Base-by-base conservation (phyloP, 1,140 invertebrate genomes). In the Bombus soroeensis region DNA sequence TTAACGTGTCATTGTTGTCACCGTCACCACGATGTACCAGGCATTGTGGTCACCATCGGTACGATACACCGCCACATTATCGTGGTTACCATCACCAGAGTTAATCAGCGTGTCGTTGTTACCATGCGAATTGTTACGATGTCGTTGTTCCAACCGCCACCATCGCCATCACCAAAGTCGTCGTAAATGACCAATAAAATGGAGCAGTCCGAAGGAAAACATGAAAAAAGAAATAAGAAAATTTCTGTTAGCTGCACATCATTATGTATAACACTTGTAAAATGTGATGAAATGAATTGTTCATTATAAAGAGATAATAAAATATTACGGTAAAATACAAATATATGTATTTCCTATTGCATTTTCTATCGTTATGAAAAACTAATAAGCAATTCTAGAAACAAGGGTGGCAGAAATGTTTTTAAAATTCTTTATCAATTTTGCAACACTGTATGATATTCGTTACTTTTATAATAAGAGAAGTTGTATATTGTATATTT, bases 161-260 rank as follows among this genome's bases (percentile, higher is more conserved):
- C 83, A 34, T 71, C n/a, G 72, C 43, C 88, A 59, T 15, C 83
- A 79, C 39, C 75, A 68, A 64, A 43, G 47, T 68, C 59, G 62
- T 43, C 25, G 53, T 1, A 15, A 82, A 70, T 57, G 43, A 32
- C 57, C 66, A 57, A 64, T 43, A 18, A 22, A 70, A n/a, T 47
- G 47, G 1, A 53, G 32, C 39, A n/a, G 77, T 78, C 81, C 88
- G 18, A 18, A 22, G 59, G 32, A 39, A 39, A 73, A 73, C 82
- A 90, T 90, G 89, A 88, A 90, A 90, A 88, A 86, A 59, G 10
- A 78, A 88, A 83, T 62, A 15, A 71, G 72, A 83, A 76, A 59
- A 28, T 47, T 53, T 75, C 3, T 47, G 76, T 90, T 90, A 90
- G 83, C 70, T 32, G n/a, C 32, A 5, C 70, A 25, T 22, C 47